Evolutionary conservation across 2,113 vertebrate genomes (phyloP).

Genomic region (Salminus brasiliensis): DNA sequence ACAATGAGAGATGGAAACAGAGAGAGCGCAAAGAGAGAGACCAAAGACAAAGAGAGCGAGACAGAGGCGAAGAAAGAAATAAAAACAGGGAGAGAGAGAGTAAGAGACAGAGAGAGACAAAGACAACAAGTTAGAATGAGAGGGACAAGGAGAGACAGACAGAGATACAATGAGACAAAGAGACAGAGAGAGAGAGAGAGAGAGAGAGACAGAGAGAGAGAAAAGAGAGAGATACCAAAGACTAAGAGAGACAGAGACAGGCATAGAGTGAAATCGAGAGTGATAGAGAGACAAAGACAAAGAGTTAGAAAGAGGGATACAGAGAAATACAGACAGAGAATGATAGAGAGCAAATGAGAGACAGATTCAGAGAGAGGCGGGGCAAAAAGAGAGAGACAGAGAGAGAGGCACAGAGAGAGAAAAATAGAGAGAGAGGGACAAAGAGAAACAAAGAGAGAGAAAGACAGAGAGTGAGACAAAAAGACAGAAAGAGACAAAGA

Average conservation of each 20-base stretch:
- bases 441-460: no score
- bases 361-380: no score
- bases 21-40: not conserved
- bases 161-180: no score
- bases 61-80: slow-evolving; percentile 28
- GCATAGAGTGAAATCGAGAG: slow-evolving; percentile 7
- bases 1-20: no score
- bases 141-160: slow-evolving; percentile 30
- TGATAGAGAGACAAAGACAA: slow-evolving; percentile 27
- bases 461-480: no score
- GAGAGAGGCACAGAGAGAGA: no score
- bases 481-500: not conserved
- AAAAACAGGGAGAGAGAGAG: not conserved
- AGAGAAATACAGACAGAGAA: no score
- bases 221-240: not conserved
- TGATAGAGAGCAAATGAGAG: no score
- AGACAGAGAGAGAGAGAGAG: not conserved
- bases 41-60: slow-evolving; percentile 17
- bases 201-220: not conserved
- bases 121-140: no score
- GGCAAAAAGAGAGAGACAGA: no score
- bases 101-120: not conserved
- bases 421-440: not conserved
- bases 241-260: no score
- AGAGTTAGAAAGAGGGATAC: not conserved